Evolutionary conservation across 1,140 invertebrate genomes (phyloP).

Genomic region (Cherax quadricarinatus): DNA sequence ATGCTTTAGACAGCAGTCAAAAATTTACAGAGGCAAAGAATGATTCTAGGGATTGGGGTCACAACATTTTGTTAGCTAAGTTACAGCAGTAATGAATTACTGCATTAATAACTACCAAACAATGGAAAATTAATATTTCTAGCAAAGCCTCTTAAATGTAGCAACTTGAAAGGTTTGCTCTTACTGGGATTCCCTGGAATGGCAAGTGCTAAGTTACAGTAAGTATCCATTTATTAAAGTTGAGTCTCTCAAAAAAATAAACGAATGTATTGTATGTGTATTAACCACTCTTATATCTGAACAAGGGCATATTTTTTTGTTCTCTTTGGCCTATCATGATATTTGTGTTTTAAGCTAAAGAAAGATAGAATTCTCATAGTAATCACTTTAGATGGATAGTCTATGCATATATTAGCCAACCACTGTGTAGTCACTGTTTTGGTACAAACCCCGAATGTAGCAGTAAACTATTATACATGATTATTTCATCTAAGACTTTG

Average conservation of each 20-base stretch:
- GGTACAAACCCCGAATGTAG: constrained; percentile 42
- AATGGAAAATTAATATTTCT: not conserved
- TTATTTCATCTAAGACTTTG: constrained; percentile 55
- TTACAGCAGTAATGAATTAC: too few relatives aligned
- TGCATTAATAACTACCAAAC: not conserved
- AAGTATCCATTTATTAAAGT: not conserved
- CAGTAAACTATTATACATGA: constrained; percentile 25
- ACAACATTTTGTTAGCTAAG: too few relatives aligned
- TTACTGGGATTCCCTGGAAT: not conserved
- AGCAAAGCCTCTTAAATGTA: not conserved
- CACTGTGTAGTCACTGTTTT: constrained; percentile 63
- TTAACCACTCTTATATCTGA: constrained; percentile 32
- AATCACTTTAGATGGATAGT: constrained; percentile 47
- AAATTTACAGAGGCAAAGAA: too few relatives aligned
- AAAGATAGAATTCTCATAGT: constrained; percentile 51
- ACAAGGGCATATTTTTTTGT: constrained; percentile 34
- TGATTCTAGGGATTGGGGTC: too few relatives aligned
- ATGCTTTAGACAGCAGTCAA: too few relatives aligned
- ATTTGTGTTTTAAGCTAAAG: constrained; percentile 47
- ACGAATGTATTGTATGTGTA: not conserved
- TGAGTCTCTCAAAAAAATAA: not conserved
- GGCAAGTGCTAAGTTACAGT: not conserved
- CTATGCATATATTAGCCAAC: constrained; percentile 67
- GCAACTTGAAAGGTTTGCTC: not conserved
- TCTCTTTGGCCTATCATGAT: constrained; percentile 51